Base-by-base conservation (phyloP, 2,113 vertebrate species). In the Spermophilus dauricus region DNA sequence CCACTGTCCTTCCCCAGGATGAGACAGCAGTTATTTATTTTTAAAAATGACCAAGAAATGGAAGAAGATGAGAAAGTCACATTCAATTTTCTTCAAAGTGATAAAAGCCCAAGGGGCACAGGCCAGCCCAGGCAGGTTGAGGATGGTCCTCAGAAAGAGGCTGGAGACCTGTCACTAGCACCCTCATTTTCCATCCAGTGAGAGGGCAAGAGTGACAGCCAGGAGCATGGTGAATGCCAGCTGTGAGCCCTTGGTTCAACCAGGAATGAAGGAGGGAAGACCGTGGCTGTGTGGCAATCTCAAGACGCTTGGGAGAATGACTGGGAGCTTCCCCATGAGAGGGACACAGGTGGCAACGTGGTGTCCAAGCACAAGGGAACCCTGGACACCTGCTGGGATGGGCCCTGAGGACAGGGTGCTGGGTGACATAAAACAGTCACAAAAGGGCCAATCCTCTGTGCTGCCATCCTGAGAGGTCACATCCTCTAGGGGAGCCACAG, bases 401-500 rank as follows among this genome's bases (percentile, higher is more conserved):
- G 20, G 3, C 42, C 39, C 0, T 8, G 12, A 76, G 34, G 53
- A 39, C 61, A 13, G 2, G 2, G 13, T 13, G 24, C 48, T 53
- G 2, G 2, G 37, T 2, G 51, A 42, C 45, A 34, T 5, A 28
- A 45, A 20, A 10, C 4, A 2, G 45, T 20, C 37, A n/a, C 48
- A 2, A 22, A n/a, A 45, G 37, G 65, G 67, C 81, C 18, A 17
- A 34, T 2, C 0, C 12, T 4, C 16, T 4, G 0, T 20, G 16
- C 17, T 9, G 42, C 37, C 16, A 8, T 39, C 65, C 75, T 26
- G 63, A 24, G 34, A 32, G 1, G 6, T 48, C 34, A 8, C 11
- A 9, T 9, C 3, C 26, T 2, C n/a, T 0, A 22, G 0, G 58
- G 37, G 8, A 65, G 67, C 48, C 58, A 6, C 4, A 73, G 45